phyloP scores from a whole-genome alignment of 2,888 invertebrate species.

The Sinopyrophorus schimmeli region DNA sequence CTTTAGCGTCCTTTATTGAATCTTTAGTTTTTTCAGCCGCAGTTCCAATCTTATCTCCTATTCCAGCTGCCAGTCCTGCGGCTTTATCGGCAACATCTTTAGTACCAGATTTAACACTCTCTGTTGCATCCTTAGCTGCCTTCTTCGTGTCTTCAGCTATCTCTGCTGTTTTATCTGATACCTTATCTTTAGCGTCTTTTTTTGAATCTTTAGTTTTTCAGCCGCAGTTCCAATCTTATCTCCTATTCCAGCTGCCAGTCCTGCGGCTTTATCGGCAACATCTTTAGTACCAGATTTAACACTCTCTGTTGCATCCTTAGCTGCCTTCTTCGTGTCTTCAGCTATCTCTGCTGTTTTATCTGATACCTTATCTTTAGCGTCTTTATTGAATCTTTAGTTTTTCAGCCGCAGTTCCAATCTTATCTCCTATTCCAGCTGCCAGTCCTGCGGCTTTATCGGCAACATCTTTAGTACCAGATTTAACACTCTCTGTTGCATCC shows the following conservation, averaged over 20 bases:
- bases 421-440: too few species aligned
- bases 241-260: slow-evolving; percentile 17
- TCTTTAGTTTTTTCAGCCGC: too few species aligned
- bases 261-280: slow-evolving; percentile 9
- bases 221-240: slow-evolving; percentile 10
- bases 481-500: not conserved
- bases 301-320: slow-evolving; percentile 6
- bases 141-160: not conserved
- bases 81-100: not conserved
- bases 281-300: slow-evolving; percentile 6
- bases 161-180: not conserved
- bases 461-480: not conserved
- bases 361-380: too few species aligned
- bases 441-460: too few species aligned
- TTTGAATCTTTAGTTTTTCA: not conserved
- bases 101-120: not conserved
- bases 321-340: not conserved
- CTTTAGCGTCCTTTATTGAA: too few species aligned
- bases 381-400: too few species aligned
- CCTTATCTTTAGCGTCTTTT: slow-evolving; percentile 2
- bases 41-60: too few species aligned
- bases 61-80: not conserved
- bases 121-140: not conserved
- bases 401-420: too few species aligned
- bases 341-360: not conserved